Conservation (phyloP, 1,140 invertebrate genomes). For the Magallana angulata region DNA sequence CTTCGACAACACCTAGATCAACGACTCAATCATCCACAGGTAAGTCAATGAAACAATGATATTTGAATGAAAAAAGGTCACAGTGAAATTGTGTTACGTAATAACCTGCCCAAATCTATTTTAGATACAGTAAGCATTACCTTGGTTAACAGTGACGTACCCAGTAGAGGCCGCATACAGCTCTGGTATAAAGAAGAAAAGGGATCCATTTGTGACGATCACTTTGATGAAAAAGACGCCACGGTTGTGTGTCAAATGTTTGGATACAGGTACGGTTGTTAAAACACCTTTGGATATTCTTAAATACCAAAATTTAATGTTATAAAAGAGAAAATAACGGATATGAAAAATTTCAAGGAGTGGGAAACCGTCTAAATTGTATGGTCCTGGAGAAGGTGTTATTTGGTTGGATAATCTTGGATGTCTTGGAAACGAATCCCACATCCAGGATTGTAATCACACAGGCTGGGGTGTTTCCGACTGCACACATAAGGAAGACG, state of each 20-base stretch:
- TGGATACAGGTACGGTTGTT: conserved; percentile 41
- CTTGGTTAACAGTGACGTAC: conserved; percentile 46
- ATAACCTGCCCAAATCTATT: background rate
- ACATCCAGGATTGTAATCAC: conserved; percentile 85
- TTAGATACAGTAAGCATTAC: background rate
- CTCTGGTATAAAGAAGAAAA: conserved; percentile 47
- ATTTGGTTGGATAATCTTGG: conserved; percentile 86
- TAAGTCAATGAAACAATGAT: background rate
- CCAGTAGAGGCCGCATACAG: conserved; percentile 55
- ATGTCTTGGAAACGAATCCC: conserved; percentile 86
- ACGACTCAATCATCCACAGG: conserved; percentile 1
- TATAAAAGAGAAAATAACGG: background rate
- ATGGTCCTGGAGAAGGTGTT: conserved; percentile 78
- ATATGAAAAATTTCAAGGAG: background rate
- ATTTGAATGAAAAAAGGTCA: no score
- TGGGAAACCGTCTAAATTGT: conserved; percentile 21
- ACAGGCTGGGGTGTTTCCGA: conserved; percentile 88
- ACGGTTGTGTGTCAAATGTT: conserved; percentile 58
- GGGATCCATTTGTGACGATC: conserved; percentile 55
- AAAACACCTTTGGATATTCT: no score
- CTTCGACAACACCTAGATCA: background rate
- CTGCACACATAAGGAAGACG: conserved; percentile 85
- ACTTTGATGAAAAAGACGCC: conserved; percentile 58
- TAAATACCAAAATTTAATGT: background rate
- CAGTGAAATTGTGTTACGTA: no score